These are phyloP conservation scores for Spicauda simplicius DNA, from an alignment of 2,888 invertebrate genomes.

Conservation along the genomic window DNA sequence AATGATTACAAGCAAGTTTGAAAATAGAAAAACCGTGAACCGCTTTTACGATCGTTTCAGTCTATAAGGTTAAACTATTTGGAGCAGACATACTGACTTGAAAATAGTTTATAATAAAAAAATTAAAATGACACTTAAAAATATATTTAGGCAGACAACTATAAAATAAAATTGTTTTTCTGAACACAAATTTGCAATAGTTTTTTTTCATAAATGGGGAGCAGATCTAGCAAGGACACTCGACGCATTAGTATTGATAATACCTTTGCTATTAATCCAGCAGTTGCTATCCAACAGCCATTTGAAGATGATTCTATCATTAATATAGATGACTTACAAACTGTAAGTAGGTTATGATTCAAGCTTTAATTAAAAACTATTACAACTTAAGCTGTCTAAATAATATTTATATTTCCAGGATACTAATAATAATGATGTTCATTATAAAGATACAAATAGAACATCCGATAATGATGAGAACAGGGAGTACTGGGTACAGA, in stretches of 20 bases:
- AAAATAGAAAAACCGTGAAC: too few species aligned
- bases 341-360: slow-evolving; percentile 49
- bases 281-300: slow-evolving; percentile 60
- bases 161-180: background rate
- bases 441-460: slow-evolving; percentile 53
- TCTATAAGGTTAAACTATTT: too few species aligned
- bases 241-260: slow-evolving; percentile 76
- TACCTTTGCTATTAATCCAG: slow-evolving; percentile 61
- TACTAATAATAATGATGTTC: slow-evolving; percentile 49
- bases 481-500: slow-evolving; percentile 68
- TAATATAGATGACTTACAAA: slow-evolving; percentile 54
- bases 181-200: background rate
- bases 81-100: background rate
- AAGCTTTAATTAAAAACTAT: too few species aligned
- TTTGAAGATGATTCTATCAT: slow-evolving; percentile 58
- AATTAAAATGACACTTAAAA: background rate
- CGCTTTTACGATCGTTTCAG: too few species aligned
- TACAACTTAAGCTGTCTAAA: too few species aligned
- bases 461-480: slow-evolving; percentile 50
- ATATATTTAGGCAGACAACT: background rate
- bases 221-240: slow-evolving; percentile 63
- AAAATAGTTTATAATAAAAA: background rate
- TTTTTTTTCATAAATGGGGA: slow-evolving; percentile 58
- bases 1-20: too few species aligned
- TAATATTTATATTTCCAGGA: slow-evolving; percentile 50